Evolutionary conservation across 1,140 invertebrate genomes (phyloP).

Genomic region (Meloidogyne chitwoodi): DNA sequence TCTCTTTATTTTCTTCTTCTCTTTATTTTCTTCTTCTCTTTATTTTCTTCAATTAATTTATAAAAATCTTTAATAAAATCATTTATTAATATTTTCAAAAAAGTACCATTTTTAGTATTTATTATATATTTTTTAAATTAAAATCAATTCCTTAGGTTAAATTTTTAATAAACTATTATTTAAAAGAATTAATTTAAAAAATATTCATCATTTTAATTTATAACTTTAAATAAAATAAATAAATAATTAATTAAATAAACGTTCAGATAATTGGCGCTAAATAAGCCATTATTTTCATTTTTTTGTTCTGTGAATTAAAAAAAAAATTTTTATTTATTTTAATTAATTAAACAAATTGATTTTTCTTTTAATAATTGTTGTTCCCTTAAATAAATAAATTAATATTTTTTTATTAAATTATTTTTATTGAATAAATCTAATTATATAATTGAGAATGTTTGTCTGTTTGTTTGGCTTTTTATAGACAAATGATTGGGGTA

Average conservation of each 20-base stretch:
- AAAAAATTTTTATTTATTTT: neutral
- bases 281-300: slow-evolving; percentile 11
- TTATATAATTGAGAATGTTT: no score
- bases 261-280: neutral
- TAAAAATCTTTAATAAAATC: neutral
- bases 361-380: neutral
- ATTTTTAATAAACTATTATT: neutral
- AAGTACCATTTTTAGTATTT: neutral
- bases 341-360: neutral
- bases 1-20: no score
- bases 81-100: neutral
- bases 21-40: neutral
- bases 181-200: neutral
- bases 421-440: no score
- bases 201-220: neutral
- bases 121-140: neutral
- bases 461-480: no score
- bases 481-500: no score
- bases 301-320: neutral
- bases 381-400: neutral
- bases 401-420: no score
- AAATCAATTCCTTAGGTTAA: neutral
- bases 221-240: neutral
- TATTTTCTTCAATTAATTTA: neutral
- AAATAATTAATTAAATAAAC: neutral